Evolutionary conservation across 2,888 invertebrate species (phyloP).

Genomic region (Osmoderma eremita): DNA sequence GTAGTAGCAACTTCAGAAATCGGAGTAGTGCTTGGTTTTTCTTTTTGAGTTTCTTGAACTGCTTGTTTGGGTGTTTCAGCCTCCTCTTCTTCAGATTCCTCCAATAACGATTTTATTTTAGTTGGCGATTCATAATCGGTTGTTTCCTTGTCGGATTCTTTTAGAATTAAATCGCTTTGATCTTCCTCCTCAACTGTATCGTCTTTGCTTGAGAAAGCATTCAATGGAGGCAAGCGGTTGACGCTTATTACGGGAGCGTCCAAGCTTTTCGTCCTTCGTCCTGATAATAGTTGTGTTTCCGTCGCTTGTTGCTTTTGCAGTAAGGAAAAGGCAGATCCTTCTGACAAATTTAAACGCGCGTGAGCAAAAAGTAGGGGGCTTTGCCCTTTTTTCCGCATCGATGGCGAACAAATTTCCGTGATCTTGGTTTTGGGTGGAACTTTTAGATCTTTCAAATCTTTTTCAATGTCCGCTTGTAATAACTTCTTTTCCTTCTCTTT

Average conservation of each 20-base stretch:
- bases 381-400: slow-evolving; percentile 74
- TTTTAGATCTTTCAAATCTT: slow-evolving; percentile 60
- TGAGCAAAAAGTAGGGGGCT: slow-evolving; percentile 83
- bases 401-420: slow-evolving; percentile 75
- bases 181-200: slow-evolving; percentile 84
- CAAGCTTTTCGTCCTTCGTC: slow-evolving; percentile 83
- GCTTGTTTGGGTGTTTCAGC: slow-evolving; percentile 65
- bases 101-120: slow-evolving; percentile 29
- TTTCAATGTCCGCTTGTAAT: slow-evolving; percentile 60
- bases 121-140: slow-evolving; percentile 43
- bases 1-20: neutral
- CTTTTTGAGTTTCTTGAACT: slow-evolving; percentile 61
- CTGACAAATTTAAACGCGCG: slow-evolving; percentile 82
- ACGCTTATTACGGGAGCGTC: slow-evolving; percentile 86
- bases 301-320: slow-evolving; percentile 81
- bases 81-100: slow-evolving; percentile 51
- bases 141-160: slow-evolving; percentile 62
- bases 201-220: slow-evolving; percentile 89
- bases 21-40: slow-evolving; percentile 19
- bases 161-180: slow-evolving; percentile 56
- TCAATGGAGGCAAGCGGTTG: slow-evolving; percentile 81
- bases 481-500: slow-evolving; percentile 58
- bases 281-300: slow-evolving; percentile 75
- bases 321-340: slow-evolving; percentile 81
- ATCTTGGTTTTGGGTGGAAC: slow-evolving; percentile 67